Evolutionary conservation across 2,888 invertebrate genomes (phyloP), one percentile per base, ranked within the genome.

Genomic region (Osmoderma eremita): DNA sequence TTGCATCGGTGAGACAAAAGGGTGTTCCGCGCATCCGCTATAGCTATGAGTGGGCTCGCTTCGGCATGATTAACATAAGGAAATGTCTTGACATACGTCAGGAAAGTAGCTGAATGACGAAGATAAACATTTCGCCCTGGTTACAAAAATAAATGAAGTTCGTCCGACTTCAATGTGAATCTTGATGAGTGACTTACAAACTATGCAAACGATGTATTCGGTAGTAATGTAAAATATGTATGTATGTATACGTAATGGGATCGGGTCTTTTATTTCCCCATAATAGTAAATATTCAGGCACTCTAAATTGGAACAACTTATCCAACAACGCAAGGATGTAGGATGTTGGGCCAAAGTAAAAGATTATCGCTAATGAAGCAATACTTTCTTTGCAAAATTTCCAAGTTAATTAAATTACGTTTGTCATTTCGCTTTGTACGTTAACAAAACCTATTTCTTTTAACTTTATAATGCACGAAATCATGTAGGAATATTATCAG

Each of bases 311-410:
- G 3, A 30, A 30, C 30, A 30, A 10, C 30, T 6, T 30, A 10
- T 6, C 30, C 30, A 8, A 30, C 30, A 8, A 30, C 30, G 5
- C 2, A 2, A 30, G 6, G 30, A 30, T 30, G 6, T 4, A 30
- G 6, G 30, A 30, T 8, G 30, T 30, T 30, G 30, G n/a, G 30
- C 2, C 6, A 6, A 50, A 50, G 22, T 24, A 24, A 6, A 50
- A 12, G 5, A 50, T 22, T 50, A 12, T 15, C 17, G 17, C 50
- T n/a, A 17, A 20, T 20, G 20, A 50, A 50, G 54, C 45, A 63
- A 38, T 51, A 51, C 62, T 45, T 56, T 58, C 67, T 54, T 58
- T 66, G 66, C 63, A 66, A 66, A 66, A 45, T n/a, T n/a, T n/a
- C n/a, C n/a, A n/a, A n/a, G n/a, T n/a, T n/a, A n/a, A n/a, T n/a